Base-by-base conservation (phyloP, 2,797 vertebrate species). In the Miichthys miiuy region DNA sequence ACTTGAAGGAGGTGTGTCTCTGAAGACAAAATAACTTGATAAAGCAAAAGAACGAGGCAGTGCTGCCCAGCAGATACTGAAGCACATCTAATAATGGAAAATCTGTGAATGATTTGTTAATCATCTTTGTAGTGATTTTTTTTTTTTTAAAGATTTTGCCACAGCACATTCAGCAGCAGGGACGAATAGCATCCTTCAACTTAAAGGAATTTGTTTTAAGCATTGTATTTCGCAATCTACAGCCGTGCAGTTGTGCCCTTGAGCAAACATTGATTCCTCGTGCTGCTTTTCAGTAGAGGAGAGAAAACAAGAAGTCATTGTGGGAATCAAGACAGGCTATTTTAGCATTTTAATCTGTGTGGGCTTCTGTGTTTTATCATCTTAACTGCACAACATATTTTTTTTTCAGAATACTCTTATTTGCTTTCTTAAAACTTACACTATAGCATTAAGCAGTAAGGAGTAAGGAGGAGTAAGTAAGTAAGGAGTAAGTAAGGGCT, bases 31-130 rank as follows among this genome's bases (percentile, higher is more conserved):
- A 54, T 54, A 44, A 52, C 21, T 72, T 71, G 47, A 69, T 34
- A 83, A 73, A 75, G 72, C 1, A 25, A 55, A 66, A 14, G 16
- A 65, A 17, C 13, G 20, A 56, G n/a, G 54, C 68, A 25, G 52
- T 42, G 42, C 63, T 54, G 21, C 46, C 34, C 46, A 30, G 21
- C 56, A 67, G 50, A 81, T 38, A 46, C 62, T 13, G 50, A 61
- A 48, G 48, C 60, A 30, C 7, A 5, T 7, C 56, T 30, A n/a
- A 46, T 51, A 65, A 80, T n/a, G 42, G 42, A 70, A 72, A 65
- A 74, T 75, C 62, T 75, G 52, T 72, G 63, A 89, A 87, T 74
- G 58, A 80, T 60, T 77, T 23, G 38, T 54, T 76, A 71, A 81
- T 88, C 46, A 72, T 72, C 30, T 41, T 23, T 25, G 7, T 44